Conservation (phyloP, 1,140 invertebrate genomes). For the Tetragnatha versicolor region DNA sequence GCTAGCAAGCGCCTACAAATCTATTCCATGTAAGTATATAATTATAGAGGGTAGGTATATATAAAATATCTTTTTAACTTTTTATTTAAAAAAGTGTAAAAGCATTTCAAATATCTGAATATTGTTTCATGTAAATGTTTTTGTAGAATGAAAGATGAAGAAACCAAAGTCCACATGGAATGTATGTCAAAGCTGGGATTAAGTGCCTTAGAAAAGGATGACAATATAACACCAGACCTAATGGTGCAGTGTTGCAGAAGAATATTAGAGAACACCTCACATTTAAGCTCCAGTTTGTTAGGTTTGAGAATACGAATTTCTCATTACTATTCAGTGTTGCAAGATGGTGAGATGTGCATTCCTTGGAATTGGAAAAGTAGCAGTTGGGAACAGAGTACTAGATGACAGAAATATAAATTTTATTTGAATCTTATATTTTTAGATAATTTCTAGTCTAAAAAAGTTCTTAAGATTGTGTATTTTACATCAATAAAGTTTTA, state of each 20-base stretch:
- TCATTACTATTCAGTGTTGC: slow-evolving; percentile 89
- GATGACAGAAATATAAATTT: too few relatives aligned
- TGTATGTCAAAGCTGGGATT: slow-evolving; percentile 75
- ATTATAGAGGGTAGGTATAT: too few relatives aligned
- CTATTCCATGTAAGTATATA: slow-evolving; percentile 76
- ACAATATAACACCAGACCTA: slow-evolving; percentile 84
- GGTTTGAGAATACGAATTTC: slow-evolving; percentile 79
- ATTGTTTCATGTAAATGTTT: background rate
- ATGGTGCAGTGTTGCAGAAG: slow-evolving; percentile 81
- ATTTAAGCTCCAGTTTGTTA: slow-evolving; percentile 63
- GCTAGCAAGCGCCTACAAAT: slow-evolving; percentile 74
- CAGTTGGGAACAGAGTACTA: background rate
- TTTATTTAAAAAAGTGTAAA: background rate
- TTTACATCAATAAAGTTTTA: too few relatives aligned
- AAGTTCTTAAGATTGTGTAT: too few relatives aligned
- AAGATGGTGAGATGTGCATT: slow-evolving; percentile 88
- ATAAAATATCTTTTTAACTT: too few relatives aligned
- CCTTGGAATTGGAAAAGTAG: slow-evolving; percentile 81
- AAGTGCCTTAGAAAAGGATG: slow-evolving; percentile 80
- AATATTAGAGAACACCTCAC: slow-evolving; percentile 70
- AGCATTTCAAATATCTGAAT: background rate
- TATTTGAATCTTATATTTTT: too few relatives aligned
- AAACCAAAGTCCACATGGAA: slow-evolving; percentile 73
- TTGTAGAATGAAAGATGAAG: slow-evolving; percentile 77
- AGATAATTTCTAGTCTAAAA: too few relatives aligned